Base-by-base conservation (phyloP, 2,797 vertebrate genomes). In the Rhinichthys osculus region DNA sequence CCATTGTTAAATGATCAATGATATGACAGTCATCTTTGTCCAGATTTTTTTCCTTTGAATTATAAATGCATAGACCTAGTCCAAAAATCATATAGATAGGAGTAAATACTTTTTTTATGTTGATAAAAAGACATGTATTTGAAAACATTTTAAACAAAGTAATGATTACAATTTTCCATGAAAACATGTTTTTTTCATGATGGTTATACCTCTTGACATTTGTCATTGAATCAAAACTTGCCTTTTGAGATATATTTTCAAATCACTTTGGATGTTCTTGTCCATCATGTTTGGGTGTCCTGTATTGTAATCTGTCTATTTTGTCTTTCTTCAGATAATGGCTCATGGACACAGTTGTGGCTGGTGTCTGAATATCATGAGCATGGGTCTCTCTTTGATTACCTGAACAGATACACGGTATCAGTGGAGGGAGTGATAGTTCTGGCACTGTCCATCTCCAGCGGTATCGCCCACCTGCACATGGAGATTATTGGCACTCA, bases 401-500 rank as follows among this genome's bases (percentile, higher is more conserved):
- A 97, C 95, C 94, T 99, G 92, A 99, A 97, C 93, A 94, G 96
- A 57, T 96, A 95, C 91, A 96, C 96, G 0, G 95, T 99, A 86
- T 96, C 97, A 0, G 94, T 96, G 87, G 93, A 97, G 80, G 96
- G 95, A 86, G 97, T 98, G 96, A 90, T 97, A 23, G 90, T 94
- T 87, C 90, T 99, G 83, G 97, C 96, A 0, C 89, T 97, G 78
- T 99, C 98, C 0, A 93, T 97, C 84, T 96, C 97, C 90, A 98
- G 97, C 4, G 98, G 98, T 17, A 93, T 99, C 89, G 97, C 98
- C 0, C 98, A 99, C 90, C 97, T 99, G 3, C 98, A 99, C 91
- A 99, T 99, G 98, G 98, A 99, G 93, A 99, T 99, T 71, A 96
- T 99, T 0, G 97, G 98, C 84, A 98, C 97, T 0, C 97, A 99